Base-by-base conservation (phyloP, 92 coral and sea anemone species). In the Zoanthus sansibaricus region DNA sequence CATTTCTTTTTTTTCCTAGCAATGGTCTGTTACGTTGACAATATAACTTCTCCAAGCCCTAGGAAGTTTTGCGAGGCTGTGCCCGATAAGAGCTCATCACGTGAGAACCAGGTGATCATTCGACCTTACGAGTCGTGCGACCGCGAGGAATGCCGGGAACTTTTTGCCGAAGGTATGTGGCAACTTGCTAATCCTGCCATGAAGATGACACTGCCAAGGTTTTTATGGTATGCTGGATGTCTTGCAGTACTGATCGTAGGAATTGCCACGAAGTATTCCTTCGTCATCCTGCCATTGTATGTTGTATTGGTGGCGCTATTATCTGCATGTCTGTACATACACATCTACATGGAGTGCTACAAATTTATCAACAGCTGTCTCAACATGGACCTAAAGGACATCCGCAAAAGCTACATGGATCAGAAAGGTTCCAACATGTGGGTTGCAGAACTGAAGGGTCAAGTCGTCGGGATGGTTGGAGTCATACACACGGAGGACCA, bases 391-490 rank as follows among this genome's bases (percentile, higher is more conserved):
- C 70, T 95, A 18, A 75, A 54, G 71, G 79, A 95, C 86, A 95
- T 95, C 33, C 69, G 90, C 18, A 92, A 84, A 66, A 72, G 73
- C 32, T 95, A 95, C 88, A 86, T 88, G 93, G 48, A 70, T 0
- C 58, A 33, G 16, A 89, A 82, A 14, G 93, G 94, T 31, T 91
- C 92, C 13, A 88, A 84, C 71, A 86, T 95, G 90, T 93, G 92
- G 87, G 94, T 95, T 16, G 98, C 98, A 16, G 98, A 95, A 79
- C 83, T 88, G 70, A 55, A 91, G 55, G 98, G 96, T n/a, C 88
- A 89, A 11, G 94, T 95, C 3, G 98, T 93, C 7, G 98, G 98
- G 4, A 93, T 95, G 94, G 96, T 93, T 3, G 98, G 94, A n/a
- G 76, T 95, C 10, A 5, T 91, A 2, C 92, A 87, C 45, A n/a